Base-by-base conservation (phyloP, 2,888 invertebrate genomes). In the Dorcus hopei region DNA sequence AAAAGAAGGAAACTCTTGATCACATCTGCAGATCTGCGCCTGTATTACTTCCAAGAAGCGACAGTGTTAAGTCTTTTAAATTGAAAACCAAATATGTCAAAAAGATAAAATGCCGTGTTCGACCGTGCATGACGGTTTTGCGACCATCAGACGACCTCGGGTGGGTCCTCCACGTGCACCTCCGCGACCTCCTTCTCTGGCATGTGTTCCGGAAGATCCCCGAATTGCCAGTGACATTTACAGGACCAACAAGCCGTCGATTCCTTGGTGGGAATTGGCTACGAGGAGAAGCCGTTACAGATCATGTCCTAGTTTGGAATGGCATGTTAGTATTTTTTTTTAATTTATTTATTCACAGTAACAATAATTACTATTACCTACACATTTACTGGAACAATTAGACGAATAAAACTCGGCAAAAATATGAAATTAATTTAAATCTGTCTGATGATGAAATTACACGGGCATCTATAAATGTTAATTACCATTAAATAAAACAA, bases 201-300 rank as follows among this genome's bases (percentile, higher is more conserved):
- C 72, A 16, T 76, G 70, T 71, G 81, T 68, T 59, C 80, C 68
- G 72, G 85, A 79, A 58, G 87, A 89, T 73, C 83, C 86, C n/a
- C 85, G 87, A 76, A 82, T 87, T 59, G 87, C 87, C 39, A 86
- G 85, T 67, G 86, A 86, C 76, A 85, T 87, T 2, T 86, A 86
- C 41, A 76, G 87, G 50, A 79, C 87, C 39, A 81, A 57, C 14
- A 87, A 87, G 69, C 89, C 89, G 38, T 83, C 86, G 57, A 85
- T 93, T 62, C 93, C 93, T 0, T 93, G 93, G 93, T 93, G 91
- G 88, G 93, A 93, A 78, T 78, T 93, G 68, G 93, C 93, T 42
- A 85, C 87, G 68, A 87, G 89, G 65, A 80, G 82, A 50, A 87
- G 87, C 69, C 86, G 91, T 64, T 89, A 93, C 66, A 85, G 90